These are phyloP conservation scores for Poeciliopsis occidentalis DNA, from an alignment of 2,113 vertebrate species.

Conservation along the genomic window DNA sequence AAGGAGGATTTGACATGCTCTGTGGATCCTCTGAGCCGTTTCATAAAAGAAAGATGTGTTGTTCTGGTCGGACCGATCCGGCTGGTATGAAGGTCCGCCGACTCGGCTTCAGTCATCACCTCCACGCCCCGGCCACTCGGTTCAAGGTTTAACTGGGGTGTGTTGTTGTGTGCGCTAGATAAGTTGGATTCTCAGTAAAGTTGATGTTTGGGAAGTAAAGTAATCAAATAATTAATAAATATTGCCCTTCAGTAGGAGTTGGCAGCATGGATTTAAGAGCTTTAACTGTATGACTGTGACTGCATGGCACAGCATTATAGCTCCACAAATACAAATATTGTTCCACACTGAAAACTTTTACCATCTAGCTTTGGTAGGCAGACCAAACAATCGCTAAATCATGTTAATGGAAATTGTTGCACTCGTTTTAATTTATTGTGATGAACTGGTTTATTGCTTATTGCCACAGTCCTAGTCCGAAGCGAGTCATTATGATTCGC, in stretches of 20 bases:
- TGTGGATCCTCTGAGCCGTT: conserved; percentile 14
- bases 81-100: conserved; percentile 8
- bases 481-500: neutral
- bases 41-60: conserved; percentile 24
- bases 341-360: no score
- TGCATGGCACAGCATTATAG: no score
- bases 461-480: neutral
- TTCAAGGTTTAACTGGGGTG: conserved; percentile 21
- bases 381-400: no score
- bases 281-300: no score
- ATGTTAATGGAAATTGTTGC: no score
- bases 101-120: conserved; percentile 36
- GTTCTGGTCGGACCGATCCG: conserved; percentile 10
- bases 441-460: no score
- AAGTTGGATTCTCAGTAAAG: neutral
- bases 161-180: conserved; percentile 33
- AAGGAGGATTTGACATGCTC: neutral
- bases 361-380: no score
- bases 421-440: no score
- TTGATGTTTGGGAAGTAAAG: conserved; percentile 17
- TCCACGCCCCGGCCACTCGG: conserved; percentile 11
- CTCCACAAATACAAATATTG: no score
- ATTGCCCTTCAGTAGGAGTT: neutral
- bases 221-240: conserved; percentile 1
- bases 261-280: no score